phyloP scores from a whole-genome alignment of 2,888 invertebrate species.

The Athalia cordata region DNA sequence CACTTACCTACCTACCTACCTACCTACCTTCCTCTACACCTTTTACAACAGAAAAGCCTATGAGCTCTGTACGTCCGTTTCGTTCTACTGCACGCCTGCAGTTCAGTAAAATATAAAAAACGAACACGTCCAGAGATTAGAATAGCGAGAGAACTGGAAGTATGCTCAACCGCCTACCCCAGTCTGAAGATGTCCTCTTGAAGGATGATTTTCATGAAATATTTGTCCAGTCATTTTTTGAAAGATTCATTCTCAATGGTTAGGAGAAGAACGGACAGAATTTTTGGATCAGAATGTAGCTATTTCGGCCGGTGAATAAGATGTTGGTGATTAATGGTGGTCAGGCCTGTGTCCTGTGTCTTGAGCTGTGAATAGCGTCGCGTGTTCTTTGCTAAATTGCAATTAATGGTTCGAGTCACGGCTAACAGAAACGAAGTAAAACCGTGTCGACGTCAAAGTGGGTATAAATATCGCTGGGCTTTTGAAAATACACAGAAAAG shows the following conservation, averaged over 20 bases:
- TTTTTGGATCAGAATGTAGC: too few relatives aligned
- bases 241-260: too few relatives aligned
- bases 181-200: too few relatives aligned
- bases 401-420: constrained; percentile 15
- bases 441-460: constrained; percentile 22
- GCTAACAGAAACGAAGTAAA: constrained; percentile 13
- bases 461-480: constrained; percentile 20
- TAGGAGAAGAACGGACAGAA: too few relatives aligned
- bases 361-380: neutral
- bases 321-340: neutral
- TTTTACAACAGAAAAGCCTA: neutral
- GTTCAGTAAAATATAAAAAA: too few relatives aligned
- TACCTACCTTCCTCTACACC: neutral
- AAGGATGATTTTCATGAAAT: too few relatives aligned
- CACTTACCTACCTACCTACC: constrained; percentile 47
- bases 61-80: neutral
- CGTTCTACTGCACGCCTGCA: too few relatives aligned
- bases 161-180: too few relatives aligned
- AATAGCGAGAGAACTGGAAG: too few relatives aligned
- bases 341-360: neutral
- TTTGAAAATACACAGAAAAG: neutral
- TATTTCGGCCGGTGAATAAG: too few relatives aligned
- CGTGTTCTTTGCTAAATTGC: constrained; percentile 31
- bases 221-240: too few relatives aligned
- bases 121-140: too few relatives aligned